These are phyloP conservation scores for Acrossocheilus wenchowensis DNA, from an alignment of 2,797 vertebrate genomes.

Conservation along the genomic window DNA sequence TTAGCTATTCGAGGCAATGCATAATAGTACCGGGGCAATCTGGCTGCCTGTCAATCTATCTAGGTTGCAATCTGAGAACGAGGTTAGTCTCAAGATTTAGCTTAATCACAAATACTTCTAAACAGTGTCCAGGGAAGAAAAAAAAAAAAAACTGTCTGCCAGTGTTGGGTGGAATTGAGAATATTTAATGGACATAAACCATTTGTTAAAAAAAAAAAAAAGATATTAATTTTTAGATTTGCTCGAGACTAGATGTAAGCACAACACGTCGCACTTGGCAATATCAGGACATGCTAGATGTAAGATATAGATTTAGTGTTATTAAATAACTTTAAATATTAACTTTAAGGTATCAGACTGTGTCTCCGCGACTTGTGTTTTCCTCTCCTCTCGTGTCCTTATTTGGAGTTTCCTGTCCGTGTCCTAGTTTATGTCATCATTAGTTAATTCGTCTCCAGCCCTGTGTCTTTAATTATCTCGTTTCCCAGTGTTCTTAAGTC, in stretches of 20 bases:
- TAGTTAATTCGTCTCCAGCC: too few species aligned
- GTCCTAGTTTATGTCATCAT: too few species aligned
- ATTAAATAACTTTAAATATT: background rate
- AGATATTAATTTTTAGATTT: background rate
- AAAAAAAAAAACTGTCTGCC: too few species aligned
- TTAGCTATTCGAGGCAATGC: conserved; percentile 65
- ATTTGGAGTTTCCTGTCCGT: too few species aligned
- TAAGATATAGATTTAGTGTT: background rate
- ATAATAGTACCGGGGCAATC: conserved; percentile 40
- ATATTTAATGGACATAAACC: background rate
- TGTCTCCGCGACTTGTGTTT: too few species aligned
- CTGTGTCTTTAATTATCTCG: too few species aligned
- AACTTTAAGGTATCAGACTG: background rate
- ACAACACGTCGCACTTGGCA: too few species aligned
- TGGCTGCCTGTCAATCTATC: conserved; percentile 7
- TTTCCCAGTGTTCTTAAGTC: too few species aligned
- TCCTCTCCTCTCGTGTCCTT: too few species aligned
- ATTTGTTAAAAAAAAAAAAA: background rate
- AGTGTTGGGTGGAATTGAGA: background rate
- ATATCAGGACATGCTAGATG: too few species aligned
- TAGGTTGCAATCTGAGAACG: conserved; percentile 26
- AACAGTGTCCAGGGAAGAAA: background rate
- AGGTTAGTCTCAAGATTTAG: background rate
- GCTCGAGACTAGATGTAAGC: background rate
- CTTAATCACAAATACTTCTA: conserved; percentile 9